Base-by-base conservation (phyloP, 2,797 vertebrate species). In the Morus bassanus region DNA sequence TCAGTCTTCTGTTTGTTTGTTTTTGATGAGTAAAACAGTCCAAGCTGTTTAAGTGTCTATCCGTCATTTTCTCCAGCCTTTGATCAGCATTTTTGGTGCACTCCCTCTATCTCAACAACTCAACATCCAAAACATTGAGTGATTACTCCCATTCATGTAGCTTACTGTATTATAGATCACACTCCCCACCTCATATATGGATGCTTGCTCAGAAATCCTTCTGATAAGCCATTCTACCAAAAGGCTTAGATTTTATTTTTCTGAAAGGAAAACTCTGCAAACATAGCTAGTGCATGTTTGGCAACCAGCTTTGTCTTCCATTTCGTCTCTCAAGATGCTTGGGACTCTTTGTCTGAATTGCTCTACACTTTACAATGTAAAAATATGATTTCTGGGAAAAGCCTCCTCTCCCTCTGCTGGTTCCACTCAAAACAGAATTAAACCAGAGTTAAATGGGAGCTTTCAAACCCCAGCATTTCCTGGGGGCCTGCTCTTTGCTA, bases 381-480 rank as follows among this genome's bases (percentile, higher is more conserved):
- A 95, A 94, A 76, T 30, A 75, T 2, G 11, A 7, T 72, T 88
- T 93, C 59, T 95, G 57, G 70, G 89, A 72, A 65, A 81, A 88
- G 39, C 30, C 67, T 76, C 51, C 81, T 84, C 43, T 94, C 76
- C 25, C 70, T 90, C 78, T 93, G 84, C 84, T 87, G 72, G 56
- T 89, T 95, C 88, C 83, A 84, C 75, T 75, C 64, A 85, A 88
- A 70, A 23, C 53, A 89, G 83, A 89, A 82, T 92, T 85, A 88
- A 93, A 65, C 21, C 43, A 57, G 84, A 91, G 78, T 73, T 89
- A 77, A 95, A 82, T 61, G 88, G 85, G 81, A 89, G 39, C 56
- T 91, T 91, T 96, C 91, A 91, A 80, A 48, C 33, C 41, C 61
- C 67, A 91, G 88, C 27, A 15, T 61, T 84, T 95, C 91, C 93